Evolutionary conservation across 2,113 vertebrate genomes (phyloP), one percentile per base, ranked within the genome.

Genomic region (Bostrychus sinensis): DNA sequence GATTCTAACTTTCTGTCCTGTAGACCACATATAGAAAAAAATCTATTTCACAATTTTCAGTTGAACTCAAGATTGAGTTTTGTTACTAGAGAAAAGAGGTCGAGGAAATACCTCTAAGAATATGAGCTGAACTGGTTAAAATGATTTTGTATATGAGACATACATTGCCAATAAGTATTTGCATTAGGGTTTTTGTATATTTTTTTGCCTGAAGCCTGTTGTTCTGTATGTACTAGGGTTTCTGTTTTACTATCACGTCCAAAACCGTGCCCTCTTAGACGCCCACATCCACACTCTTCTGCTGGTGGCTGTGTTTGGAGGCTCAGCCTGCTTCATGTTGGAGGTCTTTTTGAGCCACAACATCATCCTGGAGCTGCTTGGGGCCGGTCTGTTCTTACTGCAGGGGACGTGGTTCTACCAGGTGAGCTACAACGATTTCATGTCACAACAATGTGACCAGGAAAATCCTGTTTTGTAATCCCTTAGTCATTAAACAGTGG

Each of bases 331-430:
- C 62, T 37, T 50, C 64, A 69, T 92, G 70, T 5, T 97, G 48
- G 95, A 98, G 82, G 91, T 93, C 48, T 94, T 99, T 71, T 39
- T 94, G 23, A 83, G 77, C 0, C 85, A 94, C 75, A 91, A 95
- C 60, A 69, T 94, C 0, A 46, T 96, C 70, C 74, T 99, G 76
- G 94, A 97, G 73, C 83, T 97, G 20, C 86, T 97, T 34, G 75
- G 92, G n/a, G 85, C 90, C 0, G 89, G 87, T 13, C 11, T 95
- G n/a, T 59, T 93, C 71, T 90, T 98, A n/a, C 72, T 96, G n/a
- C 96, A 99, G 75, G 97, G 96, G 12, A 92, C 95, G 0, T 99
- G 97, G 97, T 96, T 99, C 88, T 99, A 93, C 92, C 95, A 99
- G 95, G 97, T 98, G 64, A 75, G 43, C n/a, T 17, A 22, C 48